Evolutionary conservation across 2,888 invertebrate genomes (phyloP).

Genomic region (Dolichopus griseipennis): DNA sequence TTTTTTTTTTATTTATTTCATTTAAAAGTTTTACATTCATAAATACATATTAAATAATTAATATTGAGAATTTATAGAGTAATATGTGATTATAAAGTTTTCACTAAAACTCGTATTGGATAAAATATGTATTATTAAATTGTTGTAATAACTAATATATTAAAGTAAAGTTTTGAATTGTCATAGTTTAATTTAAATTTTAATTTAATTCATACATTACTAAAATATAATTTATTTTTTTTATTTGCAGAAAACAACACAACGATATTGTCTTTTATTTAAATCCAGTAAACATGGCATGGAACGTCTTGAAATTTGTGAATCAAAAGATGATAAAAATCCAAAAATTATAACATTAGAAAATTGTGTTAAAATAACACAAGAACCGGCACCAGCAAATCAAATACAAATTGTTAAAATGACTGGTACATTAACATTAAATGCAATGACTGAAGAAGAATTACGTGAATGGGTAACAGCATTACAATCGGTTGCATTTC

Average conservation of each 20-base stretch:
- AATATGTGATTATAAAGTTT: no score
- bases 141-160: no score
- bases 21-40: no score
- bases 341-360: conserved; percentile 74
- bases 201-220: no score
- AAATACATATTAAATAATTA: no score
- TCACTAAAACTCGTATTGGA: no score
- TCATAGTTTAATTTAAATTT: no score
- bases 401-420: conserved; percentile 64
- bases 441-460: conserved; percentile 55
- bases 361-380: conserved; percentile 78
- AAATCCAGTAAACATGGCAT: conserved; percentile 78
- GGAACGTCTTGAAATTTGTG: conserved; percentile 76
- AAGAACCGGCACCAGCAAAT: conserved; percentile 52
- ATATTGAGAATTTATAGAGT: no score
- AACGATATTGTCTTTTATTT: conserved; percentile 53
- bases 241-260: conserved; percentile 68
- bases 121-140: no score
- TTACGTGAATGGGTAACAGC: conserved; percentile 70
- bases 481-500: conserved; percentile 73
- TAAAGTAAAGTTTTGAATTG: no score
- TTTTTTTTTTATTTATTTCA: no score
- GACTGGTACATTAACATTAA: conserved; percentile 54
- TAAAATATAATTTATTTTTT: no score
- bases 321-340: conserved; percentile 64